Evolutionary conservation across 2,113 vertebrate genomes (phyloP).

Genomic region (Sceloporus undulatus): DNA sequence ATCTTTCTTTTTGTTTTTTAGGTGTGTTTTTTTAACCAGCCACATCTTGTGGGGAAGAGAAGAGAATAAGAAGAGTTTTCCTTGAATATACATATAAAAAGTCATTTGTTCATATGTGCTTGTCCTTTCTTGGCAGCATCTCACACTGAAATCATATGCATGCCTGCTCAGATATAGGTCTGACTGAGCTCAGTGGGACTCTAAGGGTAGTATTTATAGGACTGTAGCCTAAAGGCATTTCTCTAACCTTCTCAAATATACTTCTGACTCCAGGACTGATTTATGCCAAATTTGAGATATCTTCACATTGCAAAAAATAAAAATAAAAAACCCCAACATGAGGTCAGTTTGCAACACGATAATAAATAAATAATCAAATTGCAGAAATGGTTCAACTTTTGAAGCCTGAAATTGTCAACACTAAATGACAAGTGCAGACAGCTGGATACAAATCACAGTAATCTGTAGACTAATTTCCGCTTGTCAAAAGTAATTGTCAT

Average conservation of each 20-base stretch:
- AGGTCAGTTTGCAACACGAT: rapidly evolving
- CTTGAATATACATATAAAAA: background rate
- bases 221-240: background rate
- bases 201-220: background rate
- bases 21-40: conserved; percentile 2
- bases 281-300: background rate
- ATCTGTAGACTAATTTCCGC: background rate
- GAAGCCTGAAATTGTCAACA: background rate
- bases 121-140: background rate
- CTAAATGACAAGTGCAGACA: background rate
- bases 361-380: background rate
- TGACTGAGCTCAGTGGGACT: background rate
- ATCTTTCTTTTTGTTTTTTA: conserved; percentile 28
- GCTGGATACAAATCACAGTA: background rate
- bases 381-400: background rate
- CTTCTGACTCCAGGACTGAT: background rate
- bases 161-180: background rate
- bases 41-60: conserved; percentile 3
- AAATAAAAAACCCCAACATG: rapidly evolving
- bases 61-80: conserved; percentile 1
- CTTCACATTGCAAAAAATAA: background rate
- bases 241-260: background rate
- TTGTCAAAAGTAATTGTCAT: background rate
- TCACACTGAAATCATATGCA: background rate
- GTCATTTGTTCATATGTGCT: background rate